phyloP scores from a whole-genome alignment of 1,140 invertebrate genomes.

The Drosophila biarmipes region DNA sequence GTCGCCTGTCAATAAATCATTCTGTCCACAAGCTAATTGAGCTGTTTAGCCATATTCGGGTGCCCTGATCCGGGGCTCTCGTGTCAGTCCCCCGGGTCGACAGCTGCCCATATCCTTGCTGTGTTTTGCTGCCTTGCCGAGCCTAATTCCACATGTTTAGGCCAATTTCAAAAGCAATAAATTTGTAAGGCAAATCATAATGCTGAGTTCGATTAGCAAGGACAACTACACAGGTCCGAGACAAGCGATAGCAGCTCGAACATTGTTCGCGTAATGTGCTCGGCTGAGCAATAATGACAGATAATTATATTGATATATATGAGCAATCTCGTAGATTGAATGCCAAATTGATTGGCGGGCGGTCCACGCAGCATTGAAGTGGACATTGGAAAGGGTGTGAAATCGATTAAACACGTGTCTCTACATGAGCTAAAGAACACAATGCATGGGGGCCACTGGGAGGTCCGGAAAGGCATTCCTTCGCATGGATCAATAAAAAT shows the following conservation, averaged over 20 bases:
- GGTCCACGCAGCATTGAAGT: constrained; percentile 38
- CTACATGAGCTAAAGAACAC: background rate
- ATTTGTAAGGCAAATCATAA: constrained; percentile 74
- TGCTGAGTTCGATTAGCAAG: constrained; percentile 55
- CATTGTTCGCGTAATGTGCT: constrained; percentile 52
- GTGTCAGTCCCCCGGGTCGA: constrained; percentile 59
- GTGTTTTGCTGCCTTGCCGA: constrained; percentile 38
- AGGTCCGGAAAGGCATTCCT: background rate
- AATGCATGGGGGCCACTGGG: background rate
- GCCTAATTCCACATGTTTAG: constrained; percentile 39
- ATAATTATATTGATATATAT: constrained; percentile 64
- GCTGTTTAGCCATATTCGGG: constrained; percentile 47
- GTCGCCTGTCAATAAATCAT: constrained; percentile 59
- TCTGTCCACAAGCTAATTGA: constrained; percentile 53
- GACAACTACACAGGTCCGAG: constrained; percentile 55
- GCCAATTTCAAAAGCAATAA: constrained; percentile 65
- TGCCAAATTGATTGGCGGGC: constrained; percentile 52
- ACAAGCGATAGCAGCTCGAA: constrained; percentile 39
- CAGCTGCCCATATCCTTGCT: constrained; percentile 68
- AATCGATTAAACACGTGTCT: constrained; percentile 33
- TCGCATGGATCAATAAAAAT: background rate
- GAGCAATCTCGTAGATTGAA: constrained; percentile 52
- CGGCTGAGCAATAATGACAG: constrained; percentile 66
- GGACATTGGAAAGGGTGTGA: constrained; percentile 34
- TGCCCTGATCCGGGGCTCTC: constrained; percentile 25